Evolutionary conservation across 2,113 vertebrate species (phyloP).

Genomic region (Cephalopholis sonnerati): DNA sequence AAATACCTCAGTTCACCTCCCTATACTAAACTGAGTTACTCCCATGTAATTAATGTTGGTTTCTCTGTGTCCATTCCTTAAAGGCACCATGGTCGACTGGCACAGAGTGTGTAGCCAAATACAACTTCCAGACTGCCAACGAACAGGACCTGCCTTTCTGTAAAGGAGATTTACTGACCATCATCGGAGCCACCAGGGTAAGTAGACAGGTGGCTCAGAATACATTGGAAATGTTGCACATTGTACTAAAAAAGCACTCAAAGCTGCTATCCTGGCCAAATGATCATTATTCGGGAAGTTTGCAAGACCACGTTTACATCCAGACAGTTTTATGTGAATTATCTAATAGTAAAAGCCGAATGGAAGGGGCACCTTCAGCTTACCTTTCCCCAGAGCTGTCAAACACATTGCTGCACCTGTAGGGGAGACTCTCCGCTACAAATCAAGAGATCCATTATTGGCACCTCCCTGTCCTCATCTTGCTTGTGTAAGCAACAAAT

Average conservation of each 20-base stretch:
- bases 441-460: too few species aligned
- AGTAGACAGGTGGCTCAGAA: background rate
- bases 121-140: slow-evolving; percentile 95
- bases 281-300: background rate
- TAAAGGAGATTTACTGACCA: slow-evolving; percentile 97
- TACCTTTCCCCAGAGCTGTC: too few species aligned
- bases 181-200: slow-evolving; percentile 96
- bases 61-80: slow-evolving; percentile 14
- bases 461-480: too few species aligned
- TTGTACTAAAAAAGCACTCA: background rate
- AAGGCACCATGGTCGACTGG: slow-evolving; percentile 90
- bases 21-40: background rate
- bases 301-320: too few species aligned
- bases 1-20: background rate
- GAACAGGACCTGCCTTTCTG: slow-evolving; percentile 97
- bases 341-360: too few species aligned
- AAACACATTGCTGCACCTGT: too few species aligned
- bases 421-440: too few species aligned
- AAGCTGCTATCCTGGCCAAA: background rate
- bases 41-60: background rate
- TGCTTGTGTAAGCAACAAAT: too few species aligned
- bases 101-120: slow-evolving; percentile 98
- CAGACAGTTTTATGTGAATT: too few species aligned
- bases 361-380: too few species aligned
- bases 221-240: too few species aligned